phyloP scores from a whole-genome alignment of 2,113 vertebrate genomes.

The Aphyosemion australe region DNA sequence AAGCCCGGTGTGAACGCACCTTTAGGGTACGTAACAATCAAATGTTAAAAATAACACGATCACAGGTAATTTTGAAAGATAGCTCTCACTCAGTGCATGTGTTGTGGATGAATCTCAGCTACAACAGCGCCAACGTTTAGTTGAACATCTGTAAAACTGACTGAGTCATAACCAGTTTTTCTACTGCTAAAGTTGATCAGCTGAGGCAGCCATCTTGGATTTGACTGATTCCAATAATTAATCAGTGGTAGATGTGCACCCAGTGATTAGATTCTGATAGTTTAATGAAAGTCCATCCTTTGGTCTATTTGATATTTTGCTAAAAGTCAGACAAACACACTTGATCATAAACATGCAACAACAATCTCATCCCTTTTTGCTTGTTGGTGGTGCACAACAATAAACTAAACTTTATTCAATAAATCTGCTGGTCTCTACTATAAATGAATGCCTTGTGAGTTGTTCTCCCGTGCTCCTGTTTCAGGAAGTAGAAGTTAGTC shows the following conservation, averaged over 20 bases:
- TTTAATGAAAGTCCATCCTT: no score
- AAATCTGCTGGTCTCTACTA: no score
- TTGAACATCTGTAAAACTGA: neutral
- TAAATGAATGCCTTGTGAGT: no score
- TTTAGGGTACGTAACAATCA: no score
- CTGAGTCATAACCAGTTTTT: neutral
- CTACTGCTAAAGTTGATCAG: neutral
- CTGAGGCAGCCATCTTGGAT: neutral
- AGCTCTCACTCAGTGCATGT: neutral
- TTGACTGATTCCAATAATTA: neutral
- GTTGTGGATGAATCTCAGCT: neutral
- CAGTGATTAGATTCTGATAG: no score
- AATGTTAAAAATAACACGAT: no score
- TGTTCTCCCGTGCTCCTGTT: no score
- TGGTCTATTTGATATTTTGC: neutral
- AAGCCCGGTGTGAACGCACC: no score
- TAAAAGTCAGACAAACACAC: neutral
- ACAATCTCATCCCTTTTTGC: neutral
- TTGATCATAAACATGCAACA: neutral
- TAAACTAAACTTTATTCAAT: no score
- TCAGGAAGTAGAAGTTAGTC: no score
- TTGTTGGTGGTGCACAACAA: neutral
- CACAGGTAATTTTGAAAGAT: no score
- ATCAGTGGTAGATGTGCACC: neutral
- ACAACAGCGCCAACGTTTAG: neutral